A percentile compares a stretch with the other conserved stretches of the same genome.
Conservation (phyloP, 2,888 invertebrate species). For the Platerodrilus igneus region DNA sequence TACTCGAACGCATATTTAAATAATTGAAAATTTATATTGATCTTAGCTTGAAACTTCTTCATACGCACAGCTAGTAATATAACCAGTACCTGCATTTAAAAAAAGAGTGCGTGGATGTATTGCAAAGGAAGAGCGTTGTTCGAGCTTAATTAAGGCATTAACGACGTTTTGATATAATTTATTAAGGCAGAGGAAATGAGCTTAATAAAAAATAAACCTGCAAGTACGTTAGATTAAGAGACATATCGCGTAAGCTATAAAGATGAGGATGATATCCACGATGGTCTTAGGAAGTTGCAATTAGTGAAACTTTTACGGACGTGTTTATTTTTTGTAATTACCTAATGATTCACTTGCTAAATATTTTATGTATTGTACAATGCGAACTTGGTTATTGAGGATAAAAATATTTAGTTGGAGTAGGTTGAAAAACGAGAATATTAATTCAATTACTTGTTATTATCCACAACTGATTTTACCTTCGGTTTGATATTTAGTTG, state of each 20-base stretch:
- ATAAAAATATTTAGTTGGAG: no score
- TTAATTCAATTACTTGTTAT: no score
- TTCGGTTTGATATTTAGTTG: no score
- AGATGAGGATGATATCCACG: conserved; percentile 9
- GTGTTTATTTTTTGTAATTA: conserved; percentile 5
- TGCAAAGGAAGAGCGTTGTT: conserved; percentile 20
- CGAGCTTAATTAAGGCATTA: conserved; percentile 28
- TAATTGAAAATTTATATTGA: no score
- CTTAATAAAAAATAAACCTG: conserved; percentile 24
- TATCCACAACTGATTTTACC: no score
- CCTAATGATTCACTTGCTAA: no score
- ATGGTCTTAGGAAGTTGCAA: conserved; percentile 15
- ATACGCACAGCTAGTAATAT: neutral
- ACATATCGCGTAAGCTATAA: conserved; percentile 8
- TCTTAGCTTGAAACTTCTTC: no score
- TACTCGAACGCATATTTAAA: no score
- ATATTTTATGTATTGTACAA: no score
- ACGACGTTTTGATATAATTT: conserved; percentile 25
- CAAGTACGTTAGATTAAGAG: conserved; percentile 11
- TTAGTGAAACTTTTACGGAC: conserved; percentile 5
- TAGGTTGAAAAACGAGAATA: no score
- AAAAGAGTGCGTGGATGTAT: conserved; percentile 3
- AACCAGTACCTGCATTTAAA: neutral
- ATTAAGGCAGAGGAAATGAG: conserved; percentile 28
- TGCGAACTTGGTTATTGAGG: no score